phyloP scores from a whole-genome alignment of 30 jellyfish, hydroid and myxozoan genomes.

The Haliclystus octoradiatus region DNA sequence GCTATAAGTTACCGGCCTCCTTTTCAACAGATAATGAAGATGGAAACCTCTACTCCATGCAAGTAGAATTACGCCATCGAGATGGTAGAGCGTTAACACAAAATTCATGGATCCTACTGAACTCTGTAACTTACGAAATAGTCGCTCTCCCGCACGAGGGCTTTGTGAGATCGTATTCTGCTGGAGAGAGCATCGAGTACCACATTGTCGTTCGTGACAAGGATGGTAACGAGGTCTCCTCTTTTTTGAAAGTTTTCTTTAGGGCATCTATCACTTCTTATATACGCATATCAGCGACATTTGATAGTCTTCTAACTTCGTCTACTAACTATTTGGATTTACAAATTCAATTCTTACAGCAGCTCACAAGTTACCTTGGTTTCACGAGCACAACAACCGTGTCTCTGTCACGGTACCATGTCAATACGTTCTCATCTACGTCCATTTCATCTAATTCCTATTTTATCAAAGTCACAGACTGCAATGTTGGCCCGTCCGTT shows the following conservation, averaged over 20 bases:
- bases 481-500: background rate
- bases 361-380: background rate
- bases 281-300: background rate
- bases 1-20: conserved; percentile 15
- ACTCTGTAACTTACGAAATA: background rate
- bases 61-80: background rate
- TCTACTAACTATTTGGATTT: background rate
- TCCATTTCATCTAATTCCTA: background rate
- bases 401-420: background rate
- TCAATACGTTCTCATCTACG: background rate
- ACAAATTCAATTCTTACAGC: background rate
- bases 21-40: conserved; percentile 65
- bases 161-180: background rate
- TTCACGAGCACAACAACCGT: background rate
- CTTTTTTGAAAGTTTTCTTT: background rate
- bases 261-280: background rate
- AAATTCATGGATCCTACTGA: background rate
- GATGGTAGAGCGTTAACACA: background rate
- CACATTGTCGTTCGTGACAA: background rate
- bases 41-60: conserved; percentile 27
- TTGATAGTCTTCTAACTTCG: background rate
- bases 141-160: background rate
- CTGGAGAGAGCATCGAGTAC: background rate
- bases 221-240: background rate
- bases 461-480: background rate